Percentiles rank a stretch among this genome's conserved stretches.
phyloP scores from a whole-genome alignment of 2,113 vertebrate genomes.

The Cervus canadensis region DNA sequence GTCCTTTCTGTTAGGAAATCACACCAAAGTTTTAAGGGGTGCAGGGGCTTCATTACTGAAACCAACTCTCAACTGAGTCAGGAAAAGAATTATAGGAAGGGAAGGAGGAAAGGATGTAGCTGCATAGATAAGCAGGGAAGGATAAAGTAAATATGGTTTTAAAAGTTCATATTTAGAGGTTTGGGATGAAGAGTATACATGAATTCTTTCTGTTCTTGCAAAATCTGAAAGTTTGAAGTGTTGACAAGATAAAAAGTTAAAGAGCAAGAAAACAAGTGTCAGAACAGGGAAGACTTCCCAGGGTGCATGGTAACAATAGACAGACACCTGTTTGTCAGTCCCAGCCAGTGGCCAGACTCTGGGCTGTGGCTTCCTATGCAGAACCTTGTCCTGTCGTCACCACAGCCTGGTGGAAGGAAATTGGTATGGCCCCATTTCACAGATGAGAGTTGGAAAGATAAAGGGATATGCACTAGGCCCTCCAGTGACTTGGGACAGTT shows the following conservation, averaged over 20 bases:
- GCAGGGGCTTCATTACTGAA: neutral
- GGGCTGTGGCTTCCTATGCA: neutral
- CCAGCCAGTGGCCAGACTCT: neutral
- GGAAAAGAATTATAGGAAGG: neutral
- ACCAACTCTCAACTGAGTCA: neutral
- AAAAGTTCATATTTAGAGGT: neutral
- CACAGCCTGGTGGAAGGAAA: neutral
- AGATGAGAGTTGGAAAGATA: neutral
- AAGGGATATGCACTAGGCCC: neutral
- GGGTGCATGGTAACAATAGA: fast-evolving
- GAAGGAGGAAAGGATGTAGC: neutral
- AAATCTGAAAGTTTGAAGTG: neutral
- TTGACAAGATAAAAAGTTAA: neutral
- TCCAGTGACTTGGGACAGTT: neutral
- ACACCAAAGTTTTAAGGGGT: neutral
- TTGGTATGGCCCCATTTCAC: neutral
- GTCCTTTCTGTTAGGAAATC: neutral
- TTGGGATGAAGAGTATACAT: neutral
- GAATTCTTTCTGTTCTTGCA: neutral
- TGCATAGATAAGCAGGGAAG: neutral
- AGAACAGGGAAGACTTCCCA: neutral
- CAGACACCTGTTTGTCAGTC: fast-evolving
- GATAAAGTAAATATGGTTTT: neutral
- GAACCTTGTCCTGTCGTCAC: neutral
- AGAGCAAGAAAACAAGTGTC: neutral